These are phyloP conservation scores for Phoxinus dragarum DNA, from an alignment of 2,797 vertebrate genomes.

Conservation along the genomic window DNA sequence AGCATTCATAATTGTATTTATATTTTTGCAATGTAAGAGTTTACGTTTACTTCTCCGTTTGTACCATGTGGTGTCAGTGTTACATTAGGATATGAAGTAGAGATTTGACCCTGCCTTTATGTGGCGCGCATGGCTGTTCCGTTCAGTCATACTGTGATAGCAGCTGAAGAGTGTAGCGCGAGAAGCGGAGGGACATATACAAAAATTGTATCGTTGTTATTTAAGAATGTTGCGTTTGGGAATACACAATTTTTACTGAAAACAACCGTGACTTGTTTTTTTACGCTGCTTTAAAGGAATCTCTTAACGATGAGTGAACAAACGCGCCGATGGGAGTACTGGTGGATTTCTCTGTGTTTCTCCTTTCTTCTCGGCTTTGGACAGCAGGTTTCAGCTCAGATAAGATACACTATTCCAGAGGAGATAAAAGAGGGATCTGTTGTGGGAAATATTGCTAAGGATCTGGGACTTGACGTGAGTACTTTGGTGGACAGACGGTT, in stretches of 20 bases:
- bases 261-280: not conserved
- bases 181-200: not conserved
- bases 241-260: not conserved
- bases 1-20: not conserved
- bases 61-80: slow-evolving; percentile 42
- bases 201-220: not conserved
- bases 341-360: slow-evolving; percentile 37
- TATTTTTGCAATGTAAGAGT: not conserved
- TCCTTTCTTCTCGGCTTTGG: slow-evolving; percentile 45
- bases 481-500: slow-evolving; percentile 66
- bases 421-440: slow-evolving; percentile 70
- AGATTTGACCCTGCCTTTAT: slow-evolving; percentile 9
- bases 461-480: slow-evolving; percentile 68
- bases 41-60: not conserved
- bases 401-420: slow-evolving; percentile 71
- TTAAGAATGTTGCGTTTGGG: not conserved
- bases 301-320: slow-evolving; percentile 43
- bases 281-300: not conserved
- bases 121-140: not conserved
- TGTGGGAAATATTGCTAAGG: slow-evolving; percentile 72
- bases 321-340: slow-evolving; percentile 33
- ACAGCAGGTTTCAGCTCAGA: slow-evolving; percentile 53
- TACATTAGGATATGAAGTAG: not conserved
- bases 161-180: not conserved
- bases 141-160: not conserved